Percentiles rank a stretch among this genome's conserved stretches.
Evolutionary conservation across 2,797 vertebrate species (phyloP).

Genomic region (Coracias cyanogaster): DNA sequence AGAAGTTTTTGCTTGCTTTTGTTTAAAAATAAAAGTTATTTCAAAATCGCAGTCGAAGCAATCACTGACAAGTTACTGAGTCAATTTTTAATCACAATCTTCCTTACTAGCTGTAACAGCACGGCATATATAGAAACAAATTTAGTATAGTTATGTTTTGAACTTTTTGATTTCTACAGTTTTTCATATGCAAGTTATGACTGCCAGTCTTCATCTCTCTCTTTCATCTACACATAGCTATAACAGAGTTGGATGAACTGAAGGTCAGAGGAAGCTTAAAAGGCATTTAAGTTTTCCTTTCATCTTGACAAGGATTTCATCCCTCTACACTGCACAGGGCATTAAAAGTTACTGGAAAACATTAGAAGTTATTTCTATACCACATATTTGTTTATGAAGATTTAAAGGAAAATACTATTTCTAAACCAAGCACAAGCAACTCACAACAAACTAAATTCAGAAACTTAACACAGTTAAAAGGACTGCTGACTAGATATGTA

Average conservation of each 20-base stretch:
- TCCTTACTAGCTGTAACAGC: neutral
- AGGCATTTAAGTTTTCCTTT: neutral
- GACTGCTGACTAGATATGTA: neutral
- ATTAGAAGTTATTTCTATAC: neutral
- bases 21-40: neutral
- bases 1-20: neutral
- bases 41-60: neutral
- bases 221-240: neutral
- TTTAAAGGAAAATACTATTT: neutral
- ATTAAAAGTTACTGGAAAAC: neutral
- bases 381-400: neutral
- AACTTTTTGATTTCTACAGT: neutral
- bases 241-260: neutral
- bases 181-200: neutral
- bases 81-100: neutral
- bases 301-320: constrained; percentile 4
- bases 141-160: neutral
- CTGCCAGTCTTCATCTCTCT: neutral
- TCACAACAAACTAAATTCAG: neutral
- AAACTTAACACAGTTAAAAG: neutral
- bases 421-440: neutral
- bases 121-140: neutral
- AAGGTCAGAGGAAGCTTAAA: constrained; percentile 25
- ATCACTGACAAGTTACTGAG: neutral
- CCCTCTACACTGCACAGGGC: neutral